phyloP scores from a whole-genome alignment of 2,888 invertebrate species.

The Lydus trimaculatus region DNA sequence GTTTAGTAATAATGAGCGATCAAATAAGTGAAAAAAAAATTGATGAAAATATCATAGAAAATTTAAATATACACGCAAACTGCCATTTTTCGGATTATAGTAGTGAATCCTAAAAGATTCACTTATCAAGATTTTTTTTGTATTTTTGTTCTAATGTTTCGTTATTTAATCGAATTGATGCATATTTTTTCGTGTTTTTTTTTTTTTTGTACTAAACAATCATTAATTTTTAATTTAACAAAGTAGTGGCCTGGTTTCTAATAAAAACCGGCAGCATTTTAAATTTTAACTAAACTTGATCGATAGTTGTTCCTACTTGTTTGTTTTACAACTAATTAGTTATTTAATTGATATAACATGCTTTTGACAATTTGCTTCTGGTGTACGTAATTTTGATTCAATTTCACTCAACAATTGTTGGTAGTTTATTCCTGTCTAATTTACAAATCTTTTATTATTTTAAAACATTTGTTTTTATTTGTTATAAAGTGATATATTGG shows the following conservation, averaged over 20 bases:
- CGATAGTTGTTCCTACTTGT: conserved; percentile 33
- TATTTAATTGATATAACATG: conserved; percentile 32
- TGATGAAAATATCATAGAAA: neutral
- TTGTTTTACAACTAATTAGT: conserved; percentile 34
- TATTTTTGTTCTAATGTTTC: neutral
- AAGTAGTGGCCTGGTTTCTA: conserved; percentile 17
- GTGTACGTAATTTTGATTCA: conserved; percentile 21
- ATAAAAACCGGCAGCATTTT: conserved; percentile 25
- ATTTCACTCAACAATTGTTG: conserved; percentile 12
- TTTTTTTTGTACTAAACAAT: neutral
- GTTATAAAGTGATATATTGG: conserved; percentile 11
- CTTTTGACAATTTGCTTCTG: conserved; percentile 28
- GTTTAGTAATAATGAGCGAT: neutral
- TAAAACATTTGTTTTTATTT: neutral
- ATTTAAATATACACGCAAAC: conserved; percentile 3
- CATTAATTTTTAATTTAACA: conserved; percentile 25
- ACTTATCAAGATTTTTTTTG: neutral
- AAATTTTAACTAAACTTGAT: conserved; percentile 22
- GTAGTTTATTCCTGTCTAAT: neutral
- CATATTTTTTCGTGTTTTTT: no score
- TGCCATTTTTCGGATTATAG: neutral
- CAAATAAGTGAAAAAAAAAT: neutral
- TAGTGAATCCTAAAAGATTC: neutral
- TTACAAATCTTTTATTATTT: neutral
- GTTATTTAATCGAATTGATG: neutral